Evolutionary conservation across 2,113 vertebrate genomes (phyloP).

Genomic region (Nestor notabilis): DNA sequence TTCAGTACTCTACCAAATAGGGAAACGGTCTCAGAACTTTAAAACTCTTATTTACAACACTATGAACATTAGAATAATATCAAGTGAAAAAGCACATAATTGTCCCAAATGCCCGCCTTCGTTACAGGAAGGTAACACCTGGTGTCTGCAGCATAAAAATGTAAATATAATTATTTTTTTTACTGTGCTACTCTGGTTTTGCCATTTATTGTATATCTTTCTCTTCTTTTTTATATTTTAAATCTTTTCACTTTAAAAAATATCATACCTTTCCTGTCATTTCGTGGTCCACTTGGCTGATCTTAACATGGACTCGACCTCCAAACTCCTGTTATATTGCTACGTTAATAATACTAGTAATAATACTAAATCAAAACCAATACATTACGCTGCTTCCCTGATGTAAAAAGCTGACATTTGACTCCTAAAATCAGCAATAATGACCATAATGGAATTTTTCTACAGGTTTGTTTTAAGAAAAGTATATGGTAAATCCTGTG

Average conservation of each 20-base stretch:
- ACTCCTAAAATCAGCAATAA: slow-evolving; percentile 19
- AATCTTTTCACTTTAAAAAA: slow-evolving; percentile 54
- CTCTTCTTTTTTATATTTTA: slow-evolving; percentile 34
- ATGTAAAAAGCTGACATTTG: slow-evolving; percentile 8
- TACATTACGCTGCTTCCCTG: slow-evolving; percentile 26
- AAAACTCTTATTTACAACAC: slow-evolving; percentile 74
- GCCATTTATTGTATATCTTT: slow-evolving; percentile 47
- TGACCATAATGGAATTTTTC: background rate
- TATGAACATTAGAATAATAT: slow-evolving; percentile 69
- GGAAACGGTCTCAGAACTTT: slow-evolving; percentile 63
- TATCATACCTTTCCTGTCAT: slow-evolving; percentile 17
- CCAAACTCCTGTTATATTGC: slow-evolving; percentile 30
- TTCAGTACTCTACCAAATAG: slow-evolving; percentile 62
- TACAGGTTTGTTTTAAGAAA: slow-evolving; percentile 9
- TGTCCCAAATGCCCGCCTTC: slow-evolving; percentile 58
- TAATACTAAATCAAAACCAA: slow-evolving; percentile 8
- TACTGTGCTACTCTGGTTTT: slow-evolving; percentile 63
- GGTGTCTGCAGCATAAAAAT: slow-evolving; percentile 69
- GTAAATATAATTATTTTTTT: slow-evolving; percentile 59
- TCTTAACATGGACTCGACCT: slow-evolving; percentile 20
- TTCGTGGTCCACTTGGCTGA: slow-evolving; percentile 8
- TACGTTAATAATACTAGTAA: background rate
- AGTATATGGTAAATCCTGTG: background rate
- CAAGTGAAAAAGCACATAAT: slow-evolving; percentile 63
- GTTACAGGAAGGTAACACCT: slow-evolving; percentile 57